A percentile compares a stretch with the other conserved stretches of the same genome.
phyloP scores from a whole-genome alignment of 2,113 vertebrate genomes.

The Microtus richardsoni region DNA sequence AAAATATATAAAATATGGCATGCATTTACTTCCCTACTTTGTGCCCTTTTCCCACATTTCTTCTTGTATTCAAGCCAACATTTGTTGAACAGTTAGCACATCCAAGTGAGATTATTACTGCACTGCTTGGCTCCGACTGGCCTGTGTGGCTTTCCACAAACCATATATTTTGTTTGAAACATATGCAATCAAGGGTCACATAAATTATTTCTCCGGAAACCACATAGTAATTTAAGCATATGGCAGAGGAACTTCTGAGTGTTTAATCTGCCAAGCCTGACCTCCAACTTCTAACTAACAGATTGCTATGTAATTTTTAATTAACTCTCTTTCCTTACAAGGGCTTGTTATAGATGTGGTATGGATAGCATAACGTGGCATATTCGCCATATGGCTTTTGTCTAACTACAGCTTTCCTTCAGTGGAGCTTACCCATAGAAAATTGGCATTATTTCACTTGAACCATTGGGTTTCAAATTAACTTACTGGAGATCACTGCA shows the following conservation, averaged over 20 bases:
- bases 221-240: background rate
- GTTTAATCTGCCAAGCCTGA: slow-evolving; percentile 46
- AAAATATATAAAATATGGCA: background rate
- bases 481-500: background rate
- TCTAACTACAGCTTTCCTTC: background rate
- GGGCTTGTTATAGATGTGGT: background rate
- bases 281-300: slow-evolving; percentile 47
- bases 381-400: slow-evolving; percentile 27
- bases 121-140: background rate
- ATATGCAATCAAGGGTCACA: background rate
- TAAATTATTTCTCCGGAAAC: background rate
- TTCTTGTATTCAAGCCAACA: background rate
- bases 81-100: background rate
- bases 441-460: background rate
- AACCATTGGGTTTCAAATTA: background rate
- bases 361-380: background rate
- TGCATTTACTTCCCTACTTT: background rate
- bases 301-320: slow-evolving; percentile 56
- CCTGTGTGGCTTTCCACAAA: background rate
- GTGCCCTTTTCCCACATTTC: background rate
- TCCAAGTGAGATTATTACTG: background rate
- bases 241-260: slow-evolving; percentile 22
- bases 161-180: slow-evolving; percentile 19
- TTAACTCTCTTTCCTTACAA: slow-evolving; percentile 54
- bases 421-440: background rate